Conservation (phyloP, 2,113 vertebrate species). For the Perca fluviatilis region DNA sequence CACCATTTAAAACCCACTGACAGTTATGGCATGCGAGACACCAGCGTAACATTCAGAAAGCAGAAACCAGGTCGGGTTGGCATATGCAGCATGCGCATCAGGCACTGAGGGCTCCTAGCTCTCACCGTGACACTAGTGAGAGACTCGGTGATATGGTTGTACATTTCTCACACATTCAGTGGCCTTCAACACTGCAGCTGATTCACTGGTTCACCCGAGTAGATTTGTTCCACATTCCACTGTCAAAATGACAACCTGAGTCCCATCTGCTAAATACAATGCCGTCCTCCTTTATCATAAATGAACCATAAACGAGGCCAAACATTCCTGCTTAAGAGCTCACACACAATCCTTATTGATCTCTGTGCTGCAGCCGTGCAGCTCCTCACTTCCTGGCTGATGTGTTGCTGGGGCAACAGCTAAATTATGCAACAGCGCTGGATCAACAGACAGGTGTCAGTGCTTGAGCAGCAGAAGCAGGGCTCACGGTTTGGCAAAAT, state of each 20-base stretch:
- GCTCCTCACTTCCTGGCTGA: slow-evolving; percentile 75
- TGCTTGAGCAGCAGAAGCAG: slow-evolving; percentile 35
- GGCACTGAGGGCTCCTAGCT: slow-evolving; percentile 19
- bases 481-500: slow-evolving; percentile 28
- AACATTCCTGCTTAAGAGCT: slow-evolving; percentile 71
- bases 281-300: slow-evolving; percentile 65
- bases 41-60: slow-evolving; percentile 20
- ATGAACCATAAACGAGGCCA: slow-evolving; percentile 61
- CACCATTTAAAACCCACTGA: slow-evolving; percentile 69
- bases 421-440: slow-evolving; percentile 85
- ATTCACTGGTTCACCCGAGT: not conserved
- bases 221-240: slow-evolving; percentile 38
- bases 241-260: slow-evolving; percentile 40
- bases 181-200: not conserved
- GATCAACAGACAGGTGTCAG: slow-evolving; percentile 64
- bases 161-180: not conserved
- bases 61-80: slow-evolving; percentile 46
- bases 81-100: not conserved
- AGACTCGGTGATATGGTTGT: not conserved
- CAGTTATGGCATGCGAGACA: slow-evolving; percentile 54
- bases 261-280: slow-evolving; percentile 41
- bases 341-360: slow-evolving; percentile 78
- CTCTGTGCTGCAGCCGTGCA: slow-evolving; percentile 60
- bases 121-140: not conserved
- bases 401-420: slow-evolving; percentile 79